Evolutionary conservation across 2,113 vertebrate species (phyloP), one percentile per base, ranked within the genome.

Genomic region (Epinephelus lanceolatus): DNA sequence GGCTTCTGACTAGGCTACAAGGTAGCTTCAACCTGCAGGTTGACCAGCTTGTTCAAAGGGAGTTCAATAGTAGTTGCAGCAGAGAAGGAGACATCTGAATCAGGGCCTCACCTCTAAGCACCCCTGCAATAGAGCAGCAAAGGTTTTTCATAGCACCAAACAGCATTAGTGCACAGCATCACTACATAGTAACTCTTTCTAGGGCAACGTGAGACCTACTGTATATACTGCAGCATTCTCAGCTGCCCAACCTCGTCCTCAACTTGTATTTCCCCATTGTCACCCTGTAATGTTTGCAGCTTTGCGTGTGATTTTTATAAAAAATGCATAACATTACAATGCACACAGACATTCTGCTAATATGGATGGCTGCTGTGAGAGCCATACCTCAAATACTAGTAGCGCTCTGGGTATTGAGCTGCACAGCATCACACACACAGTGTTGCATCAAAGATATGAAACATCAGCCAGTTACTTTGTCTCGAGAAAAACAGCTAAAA

Each of bases 271-370:
- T 47, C 45, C 53, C 45, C 8, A 42, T 42, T 73, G 42, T 78
- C 83, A 83, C 25, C 49, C 30, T 37, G 51, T 67, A 66, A 61
- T 30, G 23, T 85, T 74, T 67, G 62, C 67, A 79, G 66, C 62
- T 84, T 68, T 78, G 49, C 30, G 30, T 59, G 60, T 73, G 51
- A n/a, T 66, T 90, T 80, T 70, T 81, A 85, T 89, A 80, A 85
- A 89, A 91, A 88, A 89, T 91, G 83, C 86, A 87, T 80, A 75
- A 65, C 66, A 74, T 76, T 49, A 71, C 72, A 86, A 62, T 57
- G 42, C 21, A 59, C 59, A 27, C 27, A 79, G 53, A 80, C 56
- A 60, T 77, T 84, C 56, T 82, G 81, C 51, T 81, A 69, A 81
- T 76, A 85, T 63, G 69, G 63, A 84, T 74, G 69, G 79, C 68